Conservation (phyloP, 2,113 vertebrate species). For the Eonycteris spelaea region DNA sequence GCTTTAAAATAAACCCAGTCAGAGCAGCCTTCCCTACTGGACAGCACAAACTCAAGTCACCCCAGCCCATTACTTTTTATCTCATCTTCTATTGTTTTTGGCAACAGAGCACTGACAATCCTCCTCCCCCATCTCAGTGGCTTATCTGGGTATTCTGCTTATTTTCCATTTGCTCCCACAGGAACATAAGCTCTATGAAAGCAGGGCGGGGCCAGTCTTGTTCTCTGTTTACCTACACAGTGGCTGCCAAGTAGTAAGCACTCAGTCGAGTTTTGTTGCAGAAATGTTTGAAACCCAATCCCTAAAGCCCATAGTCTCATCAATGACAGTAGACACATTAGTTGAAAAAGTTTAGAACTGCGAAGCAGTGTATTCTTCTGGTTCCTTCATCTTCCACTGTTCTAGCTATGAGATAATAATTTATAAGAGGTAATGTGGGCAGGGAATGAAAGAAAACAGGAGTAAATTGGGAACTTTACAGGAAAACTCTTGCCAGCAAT, state of each 20-base stretch:
- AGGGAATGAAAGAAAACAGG: slow-evolving; percentile 20
- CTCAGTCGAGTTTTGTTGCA: background rate
- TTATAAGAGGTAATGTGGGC: background rate
- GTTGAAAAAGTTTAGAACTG: background rate
- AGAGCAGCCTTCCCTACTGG: background rate
- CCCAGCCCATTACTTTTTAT: background rate
- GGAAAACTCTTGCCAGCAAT: slow-evolving; percentile 1
- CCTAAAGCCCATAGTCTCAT: background rate
- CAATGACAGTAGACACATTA: background rate
- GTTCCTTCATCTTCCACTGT: background rate
- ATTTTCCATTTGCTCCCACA: background rate
- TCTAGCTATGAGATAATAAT: background rate
- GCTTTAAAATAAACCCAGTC: background rate
- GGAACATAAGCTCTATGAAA: background rate
- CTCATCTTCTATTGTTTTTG: background rate
- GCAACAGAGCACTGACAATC: background rate
- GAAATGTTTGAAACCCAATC: background rate
- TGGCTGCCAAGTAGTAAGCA: background rate
- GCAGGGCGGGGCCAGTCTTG: background rate
- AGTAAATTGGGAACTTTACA: background rate
- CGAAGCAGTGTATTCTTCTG: background rate
- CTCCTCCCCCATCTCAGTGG: too few relatives aligned
- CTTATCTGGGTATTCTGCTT: background rate
- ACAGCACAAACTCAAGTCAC: background rate
- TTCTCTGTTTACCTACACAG: background rate